phyloP scores from a whole-genome alignment of 2,797 vertebrate species.

The Xiphorhynchus erythropygius region DNA sequence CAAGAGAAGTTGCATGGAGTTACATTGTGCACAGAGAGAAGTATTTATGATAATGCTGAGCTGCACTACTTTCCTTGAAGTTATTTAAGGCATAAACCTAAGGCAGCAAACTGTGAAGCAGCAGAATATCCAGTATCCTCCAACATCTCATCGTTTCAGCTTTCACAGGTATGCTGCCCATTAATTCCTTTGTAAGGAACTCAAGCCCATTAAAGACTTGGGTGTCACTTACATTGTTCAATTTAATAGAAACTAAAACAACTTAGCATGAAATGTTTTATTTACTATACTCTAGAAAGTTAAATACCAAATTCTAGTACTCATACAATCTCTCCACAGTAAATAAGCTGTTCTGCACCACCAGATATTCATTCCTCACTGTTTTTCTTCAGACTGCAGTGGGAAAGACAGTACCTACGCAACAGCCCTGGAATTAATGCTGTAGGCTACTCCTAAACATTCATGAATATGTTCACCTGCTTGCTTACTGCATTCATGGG shows the following conservation, averaged over 20 bases:
- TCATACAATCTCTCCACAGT: background rate
- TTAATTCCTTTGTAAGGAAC: background rate
- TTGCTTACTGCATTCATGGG: background rate
- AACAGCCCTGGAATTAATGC: background rate
- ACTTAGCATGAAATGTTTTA: background rate
- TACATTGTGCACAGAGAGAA: background rate
- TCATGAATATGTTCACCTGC: background rate
- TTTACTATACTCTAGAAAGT: background rate
- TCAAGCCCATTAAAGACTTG: background rate
- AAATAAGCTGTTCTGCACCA: background rate
- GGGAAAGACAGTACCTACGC: background rate
- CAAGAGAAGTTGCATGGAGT: background rate
- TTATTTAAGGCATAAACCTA: background rate
- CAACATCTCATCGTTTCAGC: background rate
- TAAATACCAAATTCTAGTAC: background rate
- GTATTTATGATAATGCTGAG: background rate
- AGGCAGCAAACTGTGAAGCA: background rate
- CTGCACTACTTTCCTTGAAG: background rate
- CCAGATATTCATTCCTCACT: background rate
- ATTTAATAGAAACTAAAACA: background rate
- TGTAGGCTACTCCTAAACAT: background rate
- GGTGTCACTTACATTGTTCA: background rate
- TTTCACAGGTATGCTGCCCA: background rate
- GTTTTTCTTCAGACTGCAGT: background rate
- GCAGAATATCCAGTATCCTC: background rate